A percentile compares a stretch with the other conserved stretches of the same genome.
These are phyloP conservation scores for Pissodes strobi DNA, from an alignment of 1,140 invertebrate genomes.

Conservation along the genomic window DNA sequence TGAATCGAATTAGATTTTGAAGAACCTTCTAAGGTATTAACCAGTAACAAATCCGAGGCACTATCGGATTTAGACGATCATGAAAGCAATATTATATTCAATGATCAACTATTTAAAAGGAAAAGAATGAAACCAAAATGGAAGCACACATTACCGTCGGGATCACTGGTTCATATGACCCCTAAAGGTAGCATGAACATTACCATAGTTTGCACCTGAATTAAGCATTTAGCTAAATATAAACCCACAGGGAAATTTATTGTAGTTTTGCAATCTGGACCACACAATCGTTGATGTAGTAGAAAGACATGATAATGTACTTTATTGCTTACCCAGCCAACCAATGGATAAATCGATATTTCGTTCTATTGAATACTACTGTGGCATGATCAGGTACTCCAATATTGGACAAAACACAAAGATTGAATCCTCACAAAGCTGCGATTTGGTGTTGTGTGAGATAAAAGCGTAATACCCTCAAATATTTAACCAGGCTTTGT, in stretches of 20 bases:
- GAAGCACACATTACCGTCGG: too few species aligned
- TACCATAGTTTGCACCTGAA: neutral
- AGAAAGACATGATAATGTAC: constrained; percentile 6
- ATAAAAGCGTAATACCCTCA: neutral
- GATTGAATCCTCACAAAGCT: neutral
- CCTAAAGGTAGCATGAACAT: too few species aligned
- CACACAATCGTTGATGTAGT: constrained; percentile 2
- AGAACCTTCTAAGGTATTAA: too few species aligned
- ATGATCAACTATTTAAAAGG: too few species aligned
- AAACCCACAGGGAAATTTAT: constrained; percentile 15
- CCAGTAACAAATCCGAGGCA: too few species aligned
- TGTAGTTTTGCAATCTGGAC: neutral
- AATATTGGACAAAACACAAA: neutral
- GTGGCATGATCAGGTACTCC: constrained; percentile 6
- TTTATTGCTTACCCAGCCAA: neutral
- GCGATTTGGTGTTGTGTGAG: neutral
- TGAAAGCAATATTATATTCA: too few species aligned
- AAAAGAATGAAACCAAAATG: neutral
- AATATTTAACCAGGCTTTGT: neutral
- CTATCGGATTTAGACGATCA: too few species aligned
- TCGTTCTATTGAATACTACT: neutral
- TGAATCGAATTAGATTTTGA: too few species aligned
- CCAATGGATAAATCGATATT: constrained; percentile 5
- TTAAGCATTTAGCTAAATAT: constrained; percentile 8
- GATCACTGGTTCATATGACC: too few species aligned